Evolutionary conservation across 2,888 invertebrate genomes (phyloP).

Genomic region (Drymonia ruficornis): DNA sequence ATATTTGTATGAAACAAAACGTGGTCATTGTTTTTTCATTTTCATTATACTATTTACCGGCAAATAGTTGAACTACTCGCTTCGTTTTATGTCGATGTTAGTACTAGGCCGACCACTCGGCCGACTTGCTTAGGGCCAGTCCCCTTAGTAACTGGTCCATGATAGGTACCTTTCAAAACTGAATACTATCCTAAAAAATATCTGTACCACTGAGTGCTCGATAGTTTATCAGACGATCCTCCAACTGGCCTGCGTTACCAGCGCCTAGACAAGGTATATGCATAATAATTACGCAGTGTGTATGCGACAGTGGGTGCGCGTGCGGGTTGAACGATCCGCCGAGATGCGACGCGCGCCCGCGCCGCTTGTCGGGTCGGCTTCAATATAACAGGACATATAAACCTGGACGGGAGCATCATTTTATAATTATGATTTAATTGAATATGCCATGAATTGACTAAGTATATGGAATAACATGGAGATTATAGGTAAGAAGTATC

Average conservation of each 20-base stretch:
- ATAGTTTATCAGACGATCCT: not conserved
- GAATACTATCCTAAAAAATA: not conserved
- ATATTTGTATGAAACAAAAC: no score
- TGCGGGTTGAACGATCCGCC: slow-evolving; percentile 45
- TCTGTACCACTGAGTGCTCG: not conserved
- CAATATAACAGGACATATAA: slow-evolving; percentile 45
- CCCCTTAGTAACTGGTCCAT: no score
- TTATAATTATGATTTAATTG: slow-evolving; percentile 16
- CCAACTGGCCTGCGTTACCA: not conserved
- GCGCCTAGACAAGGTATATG: not conserved
- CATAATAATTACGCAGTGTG: slow-evolving; percentile 5
- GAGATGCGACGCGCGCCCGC: no score
- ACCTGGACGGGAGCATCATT: slow-evolving; percentile 34
- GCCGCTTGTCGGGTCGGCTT: slow-evolving; percentile 43
- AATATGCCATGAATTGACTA: not conserved
- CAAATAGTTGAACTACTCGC: no score
- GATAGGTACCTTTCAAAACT: not conserved
- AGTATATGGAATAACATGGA: not conserved
- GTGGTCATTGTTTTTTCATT: no score
- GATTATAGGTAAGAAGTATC: no score
- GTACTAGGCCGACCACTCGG: no score
- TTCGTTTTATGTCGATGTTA: no score
- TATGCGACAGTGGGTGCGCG: slow-evolving; percentile 19
- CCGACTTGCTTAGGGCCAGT: no score
- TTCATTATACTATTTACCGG: no score